phyloP scores from a whole-genome alignment of 2,888 invertebrate species.

The Sphaerophoria rueppellii region DNA sequence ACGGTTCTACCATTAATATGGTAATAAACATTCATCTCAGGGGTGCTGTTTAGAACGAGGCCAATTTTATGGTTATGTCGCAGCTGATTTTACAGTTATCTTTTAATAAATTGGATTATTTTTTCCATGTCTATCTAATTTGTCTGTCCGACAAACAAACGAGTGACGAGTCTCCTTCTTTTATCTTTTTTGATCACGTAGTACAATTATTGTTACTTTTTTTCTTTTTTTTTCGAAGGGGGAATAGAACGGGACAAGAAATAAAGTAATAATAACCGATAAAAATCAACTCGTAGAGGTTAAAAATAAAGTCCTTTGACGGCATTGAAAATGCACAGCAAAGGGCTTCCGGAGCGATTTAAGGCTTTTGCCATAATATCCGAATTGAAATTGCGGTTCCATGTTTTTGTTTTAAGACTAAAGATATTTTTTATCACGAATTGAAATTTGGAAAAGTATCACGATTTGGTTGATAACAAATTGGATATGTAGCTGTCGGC shows the following conservation, averaged over 20 bases:
- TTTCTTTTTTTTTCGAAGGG: neutral
- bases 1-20: slow-evolving; percentile 65
- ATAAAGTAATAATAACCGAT: neutral
- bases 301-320: neutral
- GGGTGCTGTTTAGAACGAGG: slow-evolving; percentile 73
- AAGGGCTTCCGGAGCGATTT: slow-evolving; percentile 16
- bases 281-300: slow-evolving; percentile 10
- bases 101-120: slow-evolving; percentile 70
- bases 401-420: slow-evolving; percentile 16
- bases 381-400: slow-evolving; percentile 55
- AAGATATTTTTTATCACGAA: slow-evolving; percentile 49
- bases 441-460: slow-evolving; percentile 55
- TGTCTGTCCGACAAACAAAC: slow-evolving; percentile 4
- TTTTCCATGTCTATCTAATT: slow-evolving; percentile 20
- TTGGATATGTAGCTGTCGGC: slow-evolving; percentile 49
- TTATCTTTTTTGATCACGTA: slow-evolving; percentile 59
- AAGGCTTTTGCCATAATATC: slow-evolving; percentile 15
- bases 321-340: neutral
- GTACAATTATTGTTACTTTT: slow-evolving; percentile 42
- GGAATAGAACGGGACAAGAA: neutral
- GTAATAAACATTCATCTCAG: slow-evolving; percentile 73
- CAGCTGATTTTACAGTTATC: slow-evolving; percentile 73
- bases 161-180: neutral
- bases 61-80: slow-evolving; percentile 72
- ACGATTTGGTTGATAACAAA: slow-evolving; percentile 56